Evolutionary conservation across 2,113 vertebrate genomes (phyloP).

Genomic region (Plectropomus leopardus): DNA sequence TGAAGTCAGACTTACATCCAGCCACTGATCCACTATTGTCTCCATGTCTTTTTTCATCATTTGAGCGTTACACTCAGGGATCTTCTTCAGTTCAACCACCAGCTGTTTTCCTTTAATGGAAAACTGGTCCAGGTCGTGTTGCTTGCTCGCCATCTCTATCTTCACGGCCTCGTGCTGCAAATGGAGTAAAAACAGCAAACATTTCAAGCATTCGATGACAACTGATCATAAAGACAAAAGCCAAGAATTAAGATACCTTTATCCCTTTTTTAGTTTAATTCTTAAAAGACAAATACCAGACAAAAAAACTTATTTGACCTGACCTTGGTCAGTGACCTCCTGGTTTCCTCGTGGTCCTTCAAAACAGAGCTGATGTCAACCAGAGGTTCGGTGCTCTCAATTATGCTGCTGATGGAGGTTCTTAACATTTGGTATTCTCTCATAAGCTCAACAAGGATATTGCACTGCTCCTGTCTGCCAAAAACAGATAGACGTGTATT

Average conservation of each 20-base stretch:
- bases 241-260: neutral
- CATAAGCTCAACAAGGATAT: slow-evolving; percentile 89
- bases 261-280: neutral
- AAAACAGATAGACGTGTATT: neutral
- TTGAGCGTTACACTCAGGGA: slow-evolving; percentile 87
- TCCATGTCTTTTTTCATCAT: slow-evolving; percentile 90
- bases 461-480: slow-evolving; percentile 92
- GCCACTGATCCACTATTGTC: slow-evolving; percentile 92
- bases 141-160: slow-evolving; percentile 87
- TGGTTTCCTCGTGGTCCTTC: slow-evolving; percentile 92
- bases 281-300: neutral
- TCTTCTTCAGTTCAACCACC: slow-evolving; percentile 90
- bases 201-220: neutral
- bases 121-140: slow-evolving; percentile 91
- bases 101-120: slow-evolving; percentile 93
- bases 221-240: neutral
- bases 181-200: slow-evolving; percentile 32
- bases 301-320: slow-evolving; percentile 5
- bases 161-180: slow-evolving; percentile 91
- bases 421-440: slow-evolving; percentile 92
- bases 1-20: slow-evolving; percentile 90
- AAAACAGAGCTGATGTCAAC: slow-evolving; percentile 85
- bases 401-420: slow-evolving; percentile 84
- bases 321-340: slow-evolving; percentile 90
- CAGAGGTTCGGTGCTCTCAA: slow-evolving; percentile 87